These are phyloP conservation scores for Betta splendens DNA, from an alignment of 2,797 vertebrate genomes.

Conservation along the genomic window DNA sequence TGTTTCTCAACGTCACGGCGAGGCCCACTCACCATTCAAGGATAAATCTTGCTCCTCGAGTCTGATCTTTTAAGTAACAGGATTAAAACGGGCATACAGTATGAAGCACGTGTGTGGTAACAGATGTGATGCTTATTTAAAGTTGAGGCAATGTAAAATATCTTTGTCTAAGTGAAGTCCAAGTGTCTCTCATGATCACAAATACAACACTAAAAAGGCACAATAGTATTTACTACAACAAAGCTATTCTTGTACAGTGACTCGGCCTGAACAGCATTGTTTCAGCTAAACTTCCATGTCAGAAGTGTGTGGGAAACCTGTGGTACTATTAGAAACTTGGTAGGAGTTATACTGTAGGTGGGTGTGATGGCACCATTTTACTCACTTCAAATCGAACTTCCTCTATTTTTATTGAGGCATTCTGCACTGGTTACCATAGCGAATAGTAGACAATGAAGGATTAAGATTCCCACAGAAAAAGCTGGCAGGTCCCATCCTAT, in stretches of 20 bases:
- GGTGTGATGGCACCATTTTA: slow-evolving; percentile 25
- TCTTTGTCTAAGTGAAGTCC: slow-evolving; percentile 5
- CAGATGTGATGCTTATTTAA: slow-evolving; percentile 1
- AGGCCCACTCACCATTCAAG: slow-evolving; percentile 45
- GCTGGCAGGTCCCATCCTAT: background rate
- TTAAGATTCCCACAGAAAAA: background rate
- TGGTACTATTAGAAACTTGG: slow-evolving; percentile 14
- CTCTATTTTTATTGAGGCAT: slow-evolving; percentile 23
- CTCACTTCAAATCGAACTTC: slow-evolving; percentile 38
- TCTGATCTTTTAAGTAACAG: slow-evolving; percentile 35
- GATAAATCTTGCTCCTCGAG: slow-evolving; percentile 16
- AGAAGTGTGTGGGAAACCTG: slow-evolving; percentile 31
- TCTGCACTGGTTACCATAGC: slow-evolving; percentile 32
- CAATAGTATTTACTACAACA: background rate
- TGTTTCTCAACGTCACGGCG: slow-evolving; percentile 43
- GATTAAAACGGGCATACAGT: slow-evolving; percentile 33
- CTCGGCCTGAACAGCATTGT: background rate
- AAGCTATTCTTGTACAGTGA: background rate
- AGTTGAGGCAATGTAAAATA: background rate
- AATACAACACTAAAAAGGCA: too few relatives aligned
- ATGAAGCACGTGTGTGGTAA: slow-evolving; percentile 12
- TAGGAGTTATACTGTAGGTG: slow-evolving; percentile 38
- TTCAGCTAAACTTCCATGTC: background rate
- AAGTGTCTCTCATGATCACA: too few relatives aligned
- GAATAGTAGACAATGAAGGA: background rate